phyloP scores from a whole-genome alignment of 2,888 invertebrate species.

The Parapristionchus giblindavisi region DNA sequence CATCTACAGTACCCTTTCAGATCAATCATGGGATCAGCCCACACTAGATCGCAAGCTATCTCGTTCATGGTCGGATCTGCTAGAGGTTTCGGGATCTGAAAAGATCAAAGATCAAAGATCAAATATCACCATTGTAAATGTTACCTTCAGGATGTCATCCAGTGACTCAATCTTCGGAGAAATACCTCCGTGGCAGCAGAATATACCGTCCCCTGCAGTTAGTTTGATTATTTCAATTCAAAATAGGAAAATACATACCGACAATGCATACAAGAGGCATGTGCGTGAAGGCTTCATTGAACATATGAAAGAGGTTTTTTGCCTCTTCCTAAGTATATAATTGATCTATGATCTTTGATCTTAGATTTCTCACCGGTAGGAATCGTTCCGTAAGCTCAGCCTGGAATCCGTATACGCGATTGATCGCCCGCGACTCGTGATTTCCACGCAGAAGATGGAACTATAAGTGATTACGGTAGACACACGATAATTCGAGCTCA shows the following conservation, averaged over 20 bases:
- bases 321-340: slow-evolving; percentile 32
- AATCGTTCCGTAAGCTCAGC: slow-evolving; percentile 44
- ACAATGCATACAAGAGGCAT: slow-evolving; percentile 47
- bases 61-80: slow-evolving; percentile 36
- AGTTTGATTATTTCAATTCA: not conserved
- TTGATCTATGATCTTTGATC: slow-evolving; percentile 8
- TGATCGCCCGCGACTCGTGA: slow-evolving; percentile 45
- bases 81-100: slow-evolving; percentile 47
- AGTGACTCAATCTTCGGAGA: slow-evolving; percentile 40
- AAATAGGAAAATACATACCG: not conserved
- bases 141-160: slow-evolving; percentile 46
- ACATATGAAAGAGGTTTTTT: slow-evolving; percentile 41
- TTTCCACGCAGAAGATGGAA: slow-evolving; percentile 32
- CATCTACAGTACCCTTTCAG: no score
- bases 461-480: not conserved
- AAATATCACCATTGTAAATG: not conserved
- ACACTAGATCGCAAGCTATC: slow-evolving; percentile 49
- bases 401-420: slow-evolving; percentile 46
- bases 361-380: slow-evolving; percentile 23
- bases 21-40: slow-evolving; percentile 51
- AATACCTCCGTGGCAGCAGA: slow-evolving; percentile 54
- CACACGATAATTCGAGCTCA: no score
- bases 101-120: slow-evolving; percentile 19
- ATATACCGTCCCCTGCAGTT: slow-evolving; percentile 38
- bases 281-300: slow-evolving; percentile 46